Evolutionary conservation across 2,888 invertebrate species (phyloP).

Genomic region (Synergus gifuensis): DNA sequence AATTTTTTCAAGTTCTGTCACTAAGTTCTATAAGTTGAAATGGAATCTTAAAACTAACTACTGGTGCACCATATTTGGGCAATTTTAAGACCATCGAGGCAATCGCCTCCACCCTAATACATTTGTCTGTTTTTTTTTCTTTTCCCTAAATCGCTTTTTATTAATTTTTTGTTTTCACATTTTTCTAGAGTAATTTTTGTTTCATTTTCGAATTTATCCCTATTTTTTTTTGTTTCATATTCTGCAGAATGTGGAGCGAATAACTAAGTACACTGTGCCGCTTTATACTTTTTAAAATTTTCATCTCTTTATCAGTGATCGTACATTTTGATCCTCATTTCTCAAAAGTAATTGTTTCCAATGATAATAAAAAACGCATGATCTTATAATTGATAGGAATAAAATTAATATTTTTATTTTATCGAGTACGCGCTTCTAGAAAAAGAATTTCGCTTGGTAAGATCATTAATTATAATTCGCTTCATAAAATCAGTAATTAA

Average conservation of each 20-base stretch:
- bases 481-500: slow-evolving; percentile 18
- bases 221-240: slow-evolving; percentile 22
- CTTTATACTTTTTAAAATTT: neutral
- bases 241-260: slow-evolving; percentile 25
- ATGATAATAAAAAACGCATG: slow-evolving; percentile 25
- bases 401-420: neutral
- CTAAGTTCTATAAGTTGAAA: slow-evolving; percentile 16
- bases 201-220: slow-evolving; percentile 28
- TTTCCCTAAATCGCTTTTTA: neutral
- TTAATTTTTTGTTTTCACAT: slow-evolving; percentile 7
- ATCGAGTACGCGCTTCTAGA: slow-evolving; percentile 8
- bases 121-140: slow-evolving; percentile 2
- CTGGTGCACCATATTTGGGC: slow-evolving; percentile 12
- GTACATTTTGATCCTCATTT: neutral
- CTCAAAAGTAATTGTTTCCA: neutral
- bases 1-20: neutral
- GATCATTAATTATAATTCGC: slow-evolving; percentile 13
- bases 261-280: slow-evolving; percentile 29
- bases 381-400: slow-evolving; percentile 9
- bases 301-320: slow-evolving; percentile 25
- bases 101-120: neutral
- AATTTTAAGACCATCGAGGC: neutral
- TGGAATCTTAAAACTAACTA: slow-evolving; percentile 34
- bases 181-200: neutral
- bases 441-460: slow-evolving; percentile 18